phyloP scores from a whole-genome alignment of 2,888 invertebrate species.

The Mesopsocus fuscifrons region DNA sequence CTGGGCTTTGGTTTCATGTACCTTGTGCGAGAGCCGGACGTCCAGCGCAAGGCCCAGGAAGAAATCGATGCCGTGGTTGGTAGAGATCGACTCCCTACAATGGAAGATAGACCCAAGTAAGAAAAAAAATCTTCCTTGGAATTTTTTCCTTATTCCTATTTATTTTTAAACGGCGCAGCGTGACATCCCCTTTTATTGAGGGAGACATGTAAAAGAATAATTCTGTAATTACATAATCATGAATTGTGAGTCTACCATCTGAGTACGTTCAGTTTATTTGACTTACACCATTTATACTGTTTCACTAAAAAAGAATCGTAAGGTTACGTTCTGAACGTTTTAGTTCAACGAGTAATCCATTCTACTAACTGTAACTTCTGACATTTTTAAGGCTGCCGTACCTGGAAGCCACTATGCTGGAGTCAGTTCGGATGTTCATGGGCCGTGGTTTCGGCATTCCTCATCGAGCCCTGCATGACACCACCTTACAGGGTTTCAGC shows the following conservation, averaged over 20 bases:
- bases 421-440: conserved; percentile 62
- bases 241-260: too few species aligned
- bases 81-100: conserved; percentile 39
- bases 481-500: conserved; percentile 45
- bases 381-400: conserved; percentile 48
- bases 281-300: too few species aligned
- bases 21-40: conserved; percentile 45
- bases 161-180: too few species aligned
- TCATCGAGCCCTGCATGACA: conserved; percentile 54
- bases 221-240: too few species aligned
- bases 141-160: too few species aligned
- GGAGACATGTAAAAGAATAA: too few species aligned
- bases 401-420: conserved; percentile 56
- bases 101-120: conserved; percentile 52
- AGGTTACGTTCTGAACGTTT: too few species aligned
- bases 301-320: too few species aligned
- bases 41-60: conserved; percentile 53
- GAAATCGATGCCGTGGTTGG: conserved; percentile 63
- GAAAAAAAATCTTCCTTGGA: conserved; percentile 18
- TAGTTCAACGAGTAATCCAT: too few species aligned
- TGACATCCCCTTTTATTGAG: too few species aligned
- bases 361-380: too few species aligned
- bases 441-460: conserved; percentile 60
- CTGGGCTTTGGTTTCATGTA: conserved; percentile 59
- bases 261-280: too few species aligned